Evolutionary conservation across 2,888 invertebrate genomes (phyloP).

Genomic region (Napeogenes sylphis): DNA sequence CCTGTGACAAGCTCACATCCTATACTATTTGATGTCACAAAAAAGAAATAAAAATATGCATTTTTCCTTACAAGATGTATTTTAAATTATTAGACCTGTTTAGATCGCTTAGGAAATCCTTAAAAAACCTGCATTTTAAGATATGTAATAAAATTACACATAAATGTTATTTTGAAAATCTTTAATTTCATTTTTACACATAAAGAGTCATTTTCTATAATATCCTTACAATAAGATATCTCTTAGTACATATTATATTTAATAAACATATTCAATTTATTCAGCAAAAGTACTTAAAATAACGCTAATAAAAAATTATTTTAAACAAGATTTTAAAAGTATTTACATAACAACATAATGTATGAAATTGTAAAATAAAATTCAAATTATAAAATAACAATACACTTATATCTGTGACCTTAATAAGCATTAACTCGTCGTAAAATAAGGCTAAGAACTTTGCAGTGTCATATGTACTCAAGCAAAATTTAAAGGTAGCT

Average conservation of each 20-base stretch:
- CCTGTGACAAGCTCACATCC: too few relatives aligned
- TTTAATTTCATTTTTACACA: constrained; percentile 70
- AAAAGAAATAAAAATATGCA: too few relatives aligned
- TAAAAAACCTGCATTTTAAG: too few relatives aligned
- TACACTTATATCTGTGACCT: constrained; percentile 33
- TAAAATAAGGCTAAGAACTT: constrained; percentile 41
- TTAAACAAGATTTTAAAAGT: constrained; percentile 60
- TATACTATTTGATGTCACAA: too few relatives aligned
- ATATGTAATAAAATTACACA: constrained; percentile 9
- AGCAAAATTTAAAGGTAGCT: constrained; percentile 17
- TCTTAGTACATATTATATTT: constrained; percentile 50
- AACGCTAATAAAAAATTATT: constrained; percentile 55
- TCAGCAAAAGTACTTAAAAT: constrained; percentile 46
- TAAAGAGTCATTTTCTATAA: constrained; percentile 61
- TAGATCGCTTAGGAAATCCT: too few relatives aligned
- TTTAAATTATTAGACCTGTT: too few relatives aligned
- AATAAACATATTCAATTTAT: constrained; percentile 48
- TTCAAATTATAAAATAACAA: constrained; percentile 62
- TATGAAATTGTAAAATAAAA: constrained; percentile 59
- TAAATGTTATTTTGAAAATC: constrained; percentile 50
- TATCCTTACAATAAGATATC: constrained; percentile 51
- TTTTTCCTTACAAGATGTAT: too few relatives aligned
- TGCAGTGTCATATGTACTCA: constrained; percentile 26
- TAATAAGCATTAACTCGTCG: constrained; percentile 31
- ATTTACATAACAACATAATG: constrained; percentile 71